Base-by-base conservation (phyloP, 2,888 invertebrate genomes). In the Proisotoma minuta region DNA sequence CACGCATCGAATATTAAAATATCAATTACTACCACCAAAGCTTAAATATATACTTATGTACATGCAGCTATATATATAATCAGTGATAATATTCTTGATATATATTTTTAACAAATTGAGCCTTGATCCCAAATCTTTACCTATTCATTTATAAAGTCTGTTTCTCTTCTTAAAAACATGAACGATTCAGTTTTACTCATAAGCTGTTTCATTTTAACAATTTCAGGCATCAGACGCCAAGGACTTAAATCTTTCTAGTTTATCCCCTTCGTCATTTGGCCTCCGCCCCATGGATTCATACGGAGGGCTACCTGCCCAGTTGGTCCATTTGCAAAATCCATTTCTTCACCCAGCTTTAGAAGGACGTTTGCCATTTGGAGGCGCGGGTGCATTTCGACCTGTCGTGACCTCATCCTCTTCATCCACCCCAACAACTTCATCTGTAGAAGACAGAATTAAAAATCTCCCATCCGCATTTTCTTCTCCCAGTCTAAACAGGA, bases 311-410 rank as follows among this genome's bases (percentile, higher is more conserved):
- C 82, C 82, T 23, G 83, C 84, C 59, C 86, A 86, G 78, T 83
- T 87, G 72, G 81, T 87, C 76, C 86, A 86, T 75, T 81, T 87
- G 73, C 87, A 86, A 76, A 86, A 86, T 69, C 87, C 86, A 76
- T 85, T 87, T 76, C 79, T 87, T 65, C 86, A 86, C 75, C 86
- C 86, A 27, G 81, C 81, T 47, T 78, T 87, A 65, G 84, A 84
- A 74, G 82, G 83, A 69, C 80, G 84, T 76, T 76, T 83, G 71
- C 83, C 85, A 47, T 82, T 84, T 72, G 82, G 82, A 64, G 66
- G 66, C 22, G 82, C 83, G 66, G 83, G 83, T 43, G 84, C 84
- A 75, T 80, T 84, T 64, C 84, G 84, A 3, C 77, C 83, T 60
- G 82, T 84, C 62, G 80, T 83, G 70, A 78, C 75, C 75, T 82